Base-by-base conservation (phyloP, 2,888 invertebrate species). In the Linyphia triangularis region DNA sequence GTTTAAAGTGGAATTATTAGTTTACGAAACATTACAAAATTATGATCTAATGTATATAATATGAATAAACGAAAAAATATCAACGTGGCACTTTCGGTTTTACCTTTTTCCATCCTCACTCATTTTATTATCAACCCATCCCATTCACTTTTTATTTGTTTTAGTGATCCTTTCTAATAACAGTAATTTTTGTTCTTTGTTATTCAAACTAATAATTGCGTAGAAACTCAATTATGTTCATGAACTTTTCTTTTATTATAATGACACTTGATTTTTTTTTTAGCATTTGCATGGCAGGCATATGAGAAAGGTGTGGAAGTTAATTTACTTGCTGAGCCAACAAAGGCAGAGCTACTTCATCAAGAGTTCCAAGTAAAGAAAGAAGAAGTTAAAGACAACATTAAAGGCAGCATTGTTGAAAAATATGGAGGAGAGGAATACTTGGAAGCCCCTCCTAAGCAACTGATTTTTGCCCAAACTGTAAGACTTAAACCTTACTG, bases 371-470 rank as follows among this genome's bases (percentile, higher is more conserved):
- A 96, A 85, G 95, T 96, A 91, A 97, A 98, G 93, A 97, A 97
- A 92, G 96, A 97, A 57, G 96, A 96, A 91, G 96, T 97, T 91
- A 98, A 99, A 93, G 95, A 96, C 13, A 94, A 96, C 93, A 96
- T 97, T 6, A 94, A 94, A 89, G 95, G 96, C 72, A 96, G 95
- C 82, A 96, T 99, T 84, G 94, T 99, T 59, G 96, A 97, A 91
- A 96, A 96, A 92, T 99, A 99, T 92, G 99, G 99, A 0, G 99
- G 99, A 0, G 96, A 96, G 90, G 97, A 99, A 92, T 97, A 99
- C 92, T 93, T 98, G 57, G 93, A 97, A 90, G 96, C 95, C 0
- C 98, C 97, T 26, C 97, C 98, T 0, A 95, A 96, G 91, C 95
- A 97, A n/a, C 93, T 99, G 63, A 93, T 98, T 4, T 92, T 99